Base-by-base conservation (phyloP, 1,140 invertebrate species). In the Psix sp. region DNA sequence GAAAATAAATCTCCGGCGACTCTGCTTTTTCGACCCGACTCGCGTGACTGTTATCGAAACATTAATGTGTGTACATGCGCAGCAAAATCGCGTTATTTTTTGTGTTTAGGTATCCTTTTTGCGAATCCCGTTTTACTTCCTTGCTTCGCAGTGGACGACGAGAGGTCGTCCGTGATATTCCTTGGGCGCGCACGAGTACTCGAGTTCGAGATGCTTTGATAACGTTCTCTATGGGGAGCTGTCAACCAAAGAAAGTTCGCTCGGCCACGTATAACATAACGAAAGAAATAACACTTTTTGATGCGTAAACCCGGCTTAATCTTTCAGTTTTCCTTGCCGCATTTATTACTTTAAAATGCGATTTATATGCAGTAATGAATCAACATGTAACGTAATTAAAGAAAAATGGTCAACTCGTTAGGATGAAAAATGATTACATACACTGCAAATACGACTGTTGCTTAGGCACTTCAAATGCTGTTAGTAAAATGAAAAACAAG, bases 201-300 rank as follows among this genome's bases (percentile, higher is more conserved):
- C 39, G 26, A 59, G 43, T 21, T 14, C 35, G 21, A 42, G 54
- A 65, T 57, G 59, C 38, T 65, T 72, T 59, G 59, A 72, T 57
- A 59, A 59, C 45, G 59, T 52, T 60, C 56, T 51, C 36, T 52
- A 72, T 65, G 68, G 42, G 68, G 48, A 57, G 59, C 68, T 72
- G 68, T 72, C 68, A 72, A 59, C 59, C 33, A 39, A 65, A 52
- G 59, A 65, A 72, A 63, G 67, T 71, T 71, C 49, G 43, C 43
- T 48, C 48, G 56, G 49, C 24, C n/a, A 62, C 54, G 62, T 36
- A 48, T 49, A 71, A 70, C 66, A 48, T 70, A 49, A 66, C 62
- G 62, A 66, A 66, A 57, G 62, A 65, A 70, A 60, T 59, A 54
- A 60, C 56, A 54, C 46, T 42, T 70, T 60, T 46, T 33, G 42